phyloP scores from a whole-genome alignment of 2,888 invertebrate species.

The Crossocerus cetratus region DNA sequence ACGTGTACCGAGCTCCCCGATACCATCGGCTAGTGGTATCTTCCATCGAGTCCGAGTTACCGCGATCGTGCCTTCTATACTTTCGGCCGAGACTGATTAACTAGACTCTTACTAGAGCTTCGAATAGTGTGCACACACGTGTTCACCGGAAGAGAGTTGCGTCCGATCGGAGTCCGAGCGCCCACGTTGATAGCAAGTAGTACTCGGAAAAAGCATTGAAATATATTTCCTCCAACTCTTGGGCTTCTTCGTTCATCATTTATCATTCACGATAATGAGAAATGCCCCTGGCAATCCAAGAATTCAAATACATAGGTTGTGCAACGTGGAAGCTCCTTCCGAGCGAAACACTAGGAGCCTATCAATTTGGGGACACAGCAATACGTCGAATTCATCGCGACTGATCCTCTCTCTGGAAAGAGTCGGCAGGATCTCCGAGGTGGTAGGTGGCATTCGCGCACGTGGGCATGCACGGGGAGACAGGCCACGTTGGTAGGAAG shows the following conservation, averaged over 20 bases:
- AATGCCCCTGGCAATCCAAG: background rate
- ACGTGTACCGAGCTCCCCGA: conserved; percentile 1
- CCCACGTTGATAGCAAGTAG: too few relatives aligned
- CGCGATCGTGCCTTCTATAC: conserved; percentile 14
- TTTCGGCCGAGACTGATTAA: background rate
- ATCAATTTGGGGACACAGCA: background rate
- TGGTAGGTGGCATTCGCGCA: background rate
- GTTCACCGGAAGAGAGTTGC: background rate
- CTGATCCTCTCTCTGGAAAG: conserved; percentile 21
- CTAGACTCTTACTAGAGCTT: background rate
- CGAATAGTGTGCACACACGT: background rate
- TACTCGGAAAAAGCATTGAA: too few relatives aligned
- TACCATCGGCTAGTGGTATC: conserved; percentile 16
- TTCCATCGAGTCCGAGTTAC: conserved; percentile 10
- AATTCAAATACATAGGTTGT: background rate
- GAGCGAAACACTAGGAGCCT: background rate
- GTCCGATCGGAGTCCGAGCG: background rate
- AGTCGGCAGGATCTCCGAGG: conserved; percentile 8
- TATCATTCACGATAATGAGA: background rate
- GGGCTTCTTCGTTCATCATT: background rate
- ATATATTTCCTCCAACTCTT: background rate
- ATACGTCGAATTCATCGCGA: conserved; percentile 37
- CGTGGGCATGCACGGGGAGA: background rate
- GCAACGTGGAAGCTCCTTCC: background rate
- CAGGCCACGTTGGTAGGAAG: conserved; percentile 8